These are phyloP conservation scores for Parasteatoda tepidariorum DNA, from an alignment of 1,140 invertebrate genomes.

Conservation along the genomic window DNA sequence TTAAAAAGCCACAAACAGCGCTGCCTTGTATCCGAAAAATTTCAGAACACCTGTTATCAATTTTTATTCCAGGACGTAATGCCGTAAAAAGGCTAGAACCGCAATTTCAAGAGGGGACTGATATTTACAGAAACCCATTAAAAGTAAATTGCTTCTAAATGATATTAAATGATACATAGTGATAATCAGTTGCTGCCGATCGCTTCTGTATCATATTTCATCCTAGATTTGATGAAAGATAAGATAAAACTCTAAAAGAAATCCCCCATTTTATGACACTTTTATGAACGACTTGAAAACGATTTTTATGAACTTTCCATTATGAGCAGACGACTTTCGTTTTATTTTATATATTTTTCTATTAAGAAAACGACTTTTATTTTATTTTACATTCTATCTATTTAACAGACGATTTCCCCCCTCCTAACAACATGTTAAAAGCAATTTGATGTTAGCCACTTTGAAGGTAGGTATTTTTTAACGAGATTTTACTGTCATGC, in stretches of 20 bases:
- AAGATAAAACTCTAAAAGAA: background rate
- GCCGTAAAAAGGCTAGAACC: background rate
- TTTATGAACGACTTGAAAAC: background rate
- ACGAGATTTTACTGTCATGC: background rate
- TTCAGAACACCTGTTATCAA: background rate
- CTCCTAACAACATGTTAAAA: background rate
- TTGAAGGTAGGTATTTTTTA: background rate
- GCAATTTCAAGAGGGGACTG: background rate
- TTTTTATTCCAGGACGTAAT: background rate
- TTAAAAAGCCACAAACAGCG: background rate
- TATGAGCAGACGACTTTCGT: background rate
- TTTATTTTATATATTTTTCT: background rate
- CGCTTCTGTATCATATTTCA: background rate
- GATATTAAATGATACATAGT: background rate
- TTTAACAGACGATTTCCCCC: background rate
- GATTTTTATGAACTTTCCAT: background rate
- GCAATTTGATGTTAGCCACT: background rate
- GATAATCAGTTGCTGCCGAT: background rate
- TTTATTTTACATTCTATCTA: background rate
- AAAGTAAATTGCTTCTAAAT: slow-evolving; percentile 14
- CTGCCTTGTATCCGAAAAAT: background rate
- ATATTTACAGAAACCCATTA: background rate
- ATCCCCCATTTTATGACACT: background rate
- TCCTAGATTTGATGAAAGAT: background rate
- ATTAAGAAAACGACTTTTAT: background rate